Base-by-base conservation (phyloP, 2,888 invertebrate species). In the Neria commutata region DNA sequence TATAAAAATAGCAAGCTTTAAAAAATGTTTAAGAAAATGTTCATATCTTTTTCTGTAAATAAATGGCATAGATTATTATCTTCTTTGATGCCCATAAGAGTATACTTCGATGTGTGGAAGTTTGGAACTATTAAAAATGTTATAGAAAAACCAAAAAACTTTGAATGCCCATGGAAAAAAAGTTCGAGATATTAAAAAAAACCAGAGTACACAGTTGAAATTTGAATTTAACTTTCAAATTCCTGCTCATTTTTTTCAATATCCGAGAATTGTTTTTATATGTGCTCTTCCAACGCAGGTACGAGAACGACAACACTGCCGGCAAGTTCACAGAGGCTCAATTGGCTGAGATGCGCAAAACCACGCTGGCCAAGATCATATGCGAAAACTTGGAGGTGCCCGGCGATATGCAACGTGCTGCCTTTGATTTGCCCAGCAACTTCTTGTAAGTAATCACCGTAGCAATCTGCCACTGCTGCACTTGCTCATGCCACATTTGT, bases 361-460 rank as follows among this genome's bases (percentile, higher is more conserved):
- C 88, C 1, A 94, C 94, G 0, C 77, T 97, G 40, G 88, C 95
- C 0, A 94, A 94, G 80, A 81, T 95, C 0, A 81, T 94, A 57
- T 98, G 97, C 74, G 92, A 95, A 67, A 97, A 96, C 83, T 88
- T 94, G 78, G 96, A 97, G 76, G 84, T 89, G 4, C 86, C 89
- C 37, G 89, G 89, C 2, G 91, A 92, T 57, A 93, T 97, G 81
- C 97, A 97, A 76, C 86, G 94, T 51, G 91, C 93, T 5, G 89
- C 92, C 1, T 94, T 97, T 75, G 95, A 97, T 78, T 84, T 95
- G 65, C 95, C 95, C 0, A 93, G 93, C 76, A 91, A 92, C 73
- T 94, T 94, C 86, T 83, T 94, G 86, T 90, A 80, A 86, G 87
- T 83, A 6, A 17, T 45, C 16, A 2, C 21, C 14, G 21, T 3